Percentiles rank a stretch among this genome's conserved stretches.
These are phyloP conservation scores for Microtus oregoni DNA, from an alignment of 2,113 vertebrate species.

Conservation along the genomic window DNA sequence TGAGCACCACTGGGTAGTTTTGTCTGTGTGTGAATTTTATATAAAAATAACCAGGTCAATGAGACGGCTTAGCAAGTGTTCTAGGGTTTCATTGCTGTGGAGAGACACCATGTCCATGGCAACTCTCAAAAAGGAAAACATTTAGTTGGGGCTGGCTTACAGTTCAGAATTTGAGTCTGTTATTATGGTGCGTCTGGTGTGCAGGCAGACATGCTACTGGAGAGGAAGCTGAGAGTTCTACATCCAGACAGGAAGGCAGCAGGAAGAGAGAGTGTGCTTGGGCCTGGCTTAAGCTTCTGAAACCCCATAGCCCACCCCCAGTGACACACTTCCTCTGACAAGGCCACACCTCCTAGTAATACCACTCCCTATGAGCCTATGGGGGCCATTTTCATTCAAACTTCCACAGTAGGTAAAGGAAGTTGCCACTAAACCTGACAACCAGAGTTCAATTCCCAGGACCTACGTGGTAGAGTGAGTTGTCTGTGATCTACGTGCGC, in stretches of 20 bases:
- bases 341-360: background rate
- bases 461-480: background rate
- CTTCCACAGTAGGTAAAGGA: background rate
- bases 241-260: background rate
- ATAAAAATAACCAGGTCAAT: background rate
- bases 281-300: background rate
- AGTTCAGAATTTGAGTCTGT: background rate
- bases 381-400: background rate
- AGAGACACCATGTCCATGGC: background rate
- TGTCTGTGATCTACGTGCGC: background rate
- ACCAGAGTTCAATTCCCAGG: background rate
- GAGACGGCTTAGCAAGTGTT: background rate
- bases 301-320: background rate
- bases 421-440: background rate
- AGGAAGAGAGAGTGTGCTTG: background rate
- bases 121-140: background rate
- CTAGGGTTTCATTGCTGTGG: background rate
- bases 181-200: rapidly evolving
- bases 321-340: background rate
- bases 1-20: background rate
- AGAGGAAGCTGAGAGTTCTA: background rate
- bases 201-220: background rate
- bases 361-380: background rate
- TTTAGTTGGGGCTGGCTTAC: background rate
- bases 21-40: background rate